A percentile compares a stretch with the other conserved stretches of the same genome.
phyloP scores from a whole-genome alignment of 2,113 vertebrate genomes.

The Oreotrochilus melanogaster region DNA sequence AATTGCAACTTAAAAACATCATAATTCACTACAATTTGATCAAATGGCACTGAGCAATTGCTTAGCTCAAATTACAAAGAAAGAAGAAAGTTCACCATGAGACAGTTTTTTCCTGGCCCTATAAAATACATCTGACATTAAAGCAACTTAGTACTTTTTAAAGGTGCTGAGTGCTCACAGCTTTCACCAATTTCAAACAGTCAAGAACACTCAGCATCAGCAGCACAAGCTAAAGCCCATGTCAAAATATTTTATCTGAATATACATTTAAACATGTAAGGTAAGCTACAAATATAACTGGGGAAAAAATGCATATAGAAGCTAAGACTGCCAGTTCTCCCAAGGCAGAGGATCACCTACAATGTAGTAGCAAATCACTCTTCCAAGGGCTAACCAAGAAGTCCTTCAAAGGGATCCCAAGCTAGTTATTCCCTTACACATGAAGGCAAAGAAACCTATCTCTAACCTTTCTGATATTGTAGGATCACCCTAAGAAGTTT shows the following conservation, averaged over 20 bases:
- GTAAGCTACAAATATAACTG: not conserved
- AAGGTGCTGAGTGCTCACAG: not conserved
- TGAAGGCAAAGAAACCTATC: not conserved
- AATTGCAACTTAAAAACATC: not conserved
- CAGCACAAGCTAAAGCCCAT: not conserved
- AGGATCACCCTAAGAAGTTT: not conserved
- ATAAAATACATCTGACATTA: not conserved
- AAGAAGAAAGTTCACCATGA: not conserved
- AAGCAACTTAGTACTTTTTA: not conserved
- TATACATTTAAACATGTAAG: not conserved
- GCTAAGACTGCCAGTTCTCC: not conserved
- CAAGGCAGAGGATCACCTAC: not conserved
- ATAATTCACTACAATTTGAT: slow-evolving; percentile 1
- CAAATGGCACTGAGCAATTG: not conserved
- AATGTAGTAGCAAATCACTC: not conserved
- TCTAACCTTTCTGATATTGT: not conserved
- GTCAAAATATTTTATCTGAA: not conserved
- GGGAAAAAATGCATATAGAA: not conserved
- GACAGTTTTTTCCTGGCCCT: not conserved
- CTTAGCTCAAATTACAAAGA: not conserved
- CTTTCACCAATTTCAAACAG: not conserved
- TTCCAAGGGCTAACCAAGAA: not conserved
- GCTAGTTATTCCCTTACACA: not conserved
- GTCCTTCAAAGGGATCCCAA: not conserved
- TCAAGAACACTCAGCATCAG: not conserved